phyloP scores from a whole-genome alignment of 2,113 vertebrate species.

The Hippolais icterina region DNA sequence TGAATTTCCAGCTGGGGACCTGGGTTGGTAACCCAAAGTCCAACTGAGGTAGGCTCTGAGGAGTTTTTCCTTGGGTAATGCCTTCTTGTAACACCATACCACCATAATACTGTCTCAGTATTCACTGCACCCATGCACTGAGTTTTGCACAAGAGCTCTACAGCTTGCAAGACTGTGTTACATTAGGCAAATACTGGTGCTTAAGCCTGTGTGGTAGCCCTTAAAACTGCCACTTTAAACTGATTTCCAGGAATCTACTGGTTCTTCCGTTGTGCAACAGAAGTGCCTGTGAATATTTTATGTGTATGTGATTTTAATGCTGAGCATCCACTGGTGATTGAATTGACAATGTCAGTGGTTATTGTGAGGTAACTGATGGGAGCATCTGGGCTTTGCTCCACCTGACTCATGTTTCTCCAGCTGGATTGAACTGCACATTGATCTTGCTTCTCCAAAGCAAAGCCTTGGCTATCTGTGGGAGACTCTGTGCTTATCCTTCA shows the following conservation, averaged over 20 bases:
- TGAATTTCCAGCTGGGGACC: background rate
- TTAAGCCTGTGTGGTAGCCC: background rate
- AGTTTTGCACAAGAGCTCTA: background rate
- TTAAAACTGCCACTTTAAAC: background rate
- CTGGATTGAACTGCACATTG: background rate
- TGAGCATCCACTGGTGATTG: background rate
- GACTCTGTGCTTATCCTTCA: background rate
- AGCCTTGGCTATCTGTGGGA: background rate
- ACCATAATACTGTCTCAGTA: background rate
- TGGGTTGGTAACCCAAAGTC: background rate
- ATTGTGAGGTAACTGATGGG: background rate
- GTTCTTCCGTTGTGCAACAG: background rate
- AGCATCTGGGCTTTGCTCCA: background rate
- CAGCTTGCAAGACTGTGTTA: background rate
- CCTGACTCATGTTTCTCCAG: background rate
- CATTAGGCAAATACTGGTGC: background rate
- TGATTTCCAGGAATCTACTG: background rate
- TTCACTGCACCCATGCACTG: background rate
- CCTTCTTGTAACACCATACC: background rate
- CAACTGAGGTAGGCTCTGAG: background rate
- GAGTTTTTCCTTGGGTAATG: background rate
- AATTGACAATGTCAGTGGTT: background rate
- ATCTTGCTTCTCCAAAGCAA: background rate
- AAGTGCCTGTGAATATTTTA: background rate
- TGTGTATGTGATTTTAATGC: background rate